Base-by-base conservation (phyloP, 2,797 vertebrate species). In the Malurus splendens region DNA sequence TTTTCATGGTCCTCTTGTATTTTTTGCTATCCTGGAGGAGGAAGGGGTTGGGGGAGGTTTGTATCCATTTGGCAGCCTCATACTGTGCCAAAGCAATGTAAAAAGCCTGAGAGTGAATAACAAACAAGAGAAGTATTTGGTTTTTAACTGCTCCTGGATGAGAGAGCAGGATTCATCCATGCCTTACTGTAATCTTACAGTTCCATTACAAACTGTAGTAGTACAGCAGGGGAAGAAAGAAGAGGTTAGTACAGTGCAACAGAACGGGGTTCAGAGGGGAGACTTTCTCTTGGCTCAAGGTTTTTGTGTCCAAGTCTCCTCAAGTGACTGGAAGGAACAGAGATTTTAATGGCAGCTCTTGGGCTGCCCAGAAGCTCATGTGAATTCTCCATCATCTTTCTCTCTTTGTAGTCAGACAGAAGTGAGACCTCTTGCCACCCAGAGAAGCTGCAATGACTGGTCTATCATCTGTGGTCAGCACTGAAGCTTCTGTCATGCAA, bases 51-150 rank as follows among this genome's bases (percentile, higher is more conserved):
- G n/a, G 42, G 61, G 39, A 87, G 66, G 41, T 72, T 87, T 90
- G 42, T 74, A 70, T 90, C 80, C 45, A 70, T 87, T 94, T 94
- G 87, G 77, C 91, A 93, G 80, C 86, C 50, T 81, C 30, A 13
- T 79, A 23, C 67, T 73, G 75, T 90, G 87, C 77, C 80, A 89
- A 78, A 94, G 45, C 32, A 39, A 42, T 57, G 82, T 73, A 90
- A 90, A 94, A 92, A 92, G 64, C 91, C 74, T 76, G 38, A 8
- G 79, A 81, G 18, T 76, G 87, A 92, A 92, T 89, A 87, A 76
- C 38, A 81, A 94, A 82, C 38, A 65, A 51, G 80, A 87, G 45
- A 92, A 87, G 78, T 86, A 42, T 73, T 87, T 89, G 60, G 42
- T 6, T 50, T 94, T 86, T 94, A 92, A 78, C 85, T 93, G 51